Percentiles rank a stretch among this genome's conserved stretches.
Conservation (phyloP, 2,888 invertebrate species). For the Harpalus rufipes region DNA sequence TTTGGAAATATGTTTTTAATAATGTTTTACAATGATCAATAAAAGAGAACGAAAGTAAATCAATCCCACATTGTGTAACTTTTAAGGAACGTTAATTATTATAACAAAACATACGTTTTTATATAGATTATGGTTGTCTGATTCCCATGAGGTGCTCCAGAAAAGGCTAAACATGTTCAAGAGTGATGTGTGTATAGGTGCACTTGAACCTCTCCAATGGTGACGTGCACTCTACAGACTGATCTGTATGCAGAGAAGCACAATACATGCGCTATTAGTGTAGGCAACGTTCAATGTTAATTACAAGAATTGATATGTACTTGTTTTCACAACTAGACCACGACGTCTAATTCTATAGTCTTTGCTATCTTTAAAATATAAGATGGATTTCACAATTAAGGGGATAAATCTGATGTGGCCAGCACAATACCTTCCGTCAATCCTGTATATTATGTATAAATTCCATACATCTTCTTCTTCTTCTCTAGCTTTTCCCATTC, state of each 20-base stretch:
- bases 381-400: no score
- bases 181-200: slow-evolving; percentile 4
- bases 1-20: no score
- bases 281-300: slow-evolving; percentile 50
- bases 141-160: neutral
- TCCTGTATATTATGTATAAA: no score
- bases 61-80: neutral
- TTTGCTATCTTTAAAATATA: no score
- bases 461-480: no score
- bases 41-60: neutral
- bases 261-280: slow-evolving; percentile 34
- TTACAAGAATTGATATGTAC: slow-evolving; percentile 28
- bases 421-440: no score
- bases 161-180: neutral
- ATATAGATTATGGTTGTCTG: neutral
- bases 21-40: no score
- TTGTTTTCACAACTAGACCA: slow-evolving; percentile 28
- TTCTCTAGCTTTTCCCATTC: no score
- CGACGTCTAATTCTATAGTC: no score
- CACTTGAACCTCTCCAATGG: slow-evolving; percentile 14
- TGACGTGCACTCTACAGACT: slow-evolving; percentile 12
- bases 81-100: neutral
- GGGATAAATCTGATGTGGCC: no score
- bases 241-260: slow-evolving; percentile 44
- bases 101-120: neutral